A percentile compares a stretch with the other conserved stretches of the same genome.
Conservation (phyloP, 2,888 invertebrate species). For the Ochlodes sylvanus region DNA sequence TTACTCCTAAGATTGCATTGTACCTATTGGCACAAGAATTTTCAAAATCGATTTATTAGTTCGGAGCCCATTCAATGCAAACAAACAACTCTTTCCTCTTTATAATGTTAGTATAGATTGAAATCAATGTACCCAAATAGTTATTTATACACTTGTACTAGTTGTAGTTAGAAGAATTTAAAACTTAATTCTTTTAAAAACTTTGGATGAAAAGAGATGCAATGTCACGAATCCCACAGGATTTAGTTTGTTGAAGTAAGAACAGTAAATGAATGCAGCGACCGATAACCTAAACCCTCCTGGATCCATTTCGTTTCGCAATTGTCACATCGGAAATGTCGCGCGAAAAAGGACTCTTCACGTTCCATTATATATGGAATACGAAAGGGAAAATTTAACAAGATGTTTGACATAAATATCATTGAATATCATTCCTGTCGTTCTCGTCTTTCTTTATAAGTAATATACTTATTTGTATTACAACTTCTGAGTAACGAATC, state of each 20-base stretch:
- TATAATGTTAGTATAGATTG: no score
- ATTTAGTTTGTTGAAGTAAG: not conserved
- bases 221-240: no score
- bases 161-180: no score
- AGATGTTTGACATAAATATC: constrained; percentile 5
- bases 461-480: not conserved
- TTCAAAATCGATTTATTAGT: no score
- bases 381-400: not conserved
- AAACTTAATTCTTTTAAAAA: no score
- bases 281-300: not conserved
- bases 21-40: no score
- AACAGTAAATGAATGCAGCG: not conserved
- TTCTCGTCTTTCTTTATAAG: not conserved
- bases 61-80: no score
- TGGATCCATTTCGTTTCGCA: not conserved
- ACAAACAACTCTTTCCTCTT: no score
- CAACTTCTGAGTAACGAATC: not conserved
- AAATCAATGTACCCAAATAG: no score
- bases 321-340: constrained; percentile 2
- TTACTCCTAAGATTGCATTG: no score
- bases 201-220: no score
- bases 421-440: constrained; percentile 6
- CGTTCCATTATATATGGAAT: not conserved
- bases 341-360: not conserved
- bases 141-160: no score